These are phyloP conservation scores for Capitella teleta DNA, from an alignment of 1,140 invertebrate genomes.

Conservation along the genomic window DNA sequence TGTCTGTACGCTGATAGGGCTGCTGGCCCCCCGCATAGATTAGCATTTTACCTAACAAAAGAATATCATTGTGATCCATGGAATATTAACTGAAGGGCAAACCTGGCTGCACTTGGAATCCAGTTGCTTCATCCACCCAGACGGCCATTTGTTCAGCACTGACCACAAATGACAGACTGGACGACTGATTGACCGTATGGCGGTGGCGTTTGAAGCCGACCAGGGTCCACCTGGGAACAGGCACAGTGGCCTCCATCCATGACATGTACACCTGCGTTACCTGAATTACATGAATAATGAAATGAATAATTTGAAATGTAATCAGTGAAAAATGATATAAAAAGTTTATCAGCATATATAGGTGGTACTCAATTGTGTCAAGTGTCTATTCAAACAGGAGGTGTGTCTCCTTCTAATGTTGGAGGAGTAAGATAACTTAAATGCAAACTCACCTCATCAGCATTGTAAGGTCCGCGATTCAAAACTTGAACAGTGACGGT, in stretches of 20 bases:
- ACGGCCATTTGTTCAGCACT: constrained; percentile 11
- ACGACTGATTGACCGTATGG: not conserved
- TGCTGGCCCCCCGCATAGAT: constrained; percentile 9
- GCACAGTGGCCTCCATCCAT: constrained; percentile 11
- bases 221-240: constrained; percentile 11
- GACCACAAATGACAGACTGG: constrained; percentile 3
- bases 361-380: no score
- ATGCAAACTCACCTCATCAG: constrained; percentile 14
- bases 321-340: no score
- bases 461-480: constrained; percentile 11
- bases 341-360: no score
- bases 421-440: no score
- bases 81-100: not conserved
- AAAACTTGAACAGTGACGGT: constrained; percentile 8
- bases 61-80: not conserved
- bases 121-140: constrained; percentile 9
- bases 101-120: constrained; percentile 1
- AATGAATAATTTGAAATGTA: no score
- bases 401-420: no score
- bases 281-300: constrained; percentile 10
- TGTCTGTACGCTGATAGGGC: constrained; percentile 2
- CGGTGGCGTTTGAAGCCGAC: constrained; percentile 11
- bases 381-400: no score
- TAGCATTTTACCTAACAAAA: not conserved
- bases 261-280: constrained; percentile 16